Evolutionary conservation across 2,113 vertebrate genomes (phyloP), one percentile per base, ranked within the genome.

Genomic region (Gracilinanus agilis): DNA sequence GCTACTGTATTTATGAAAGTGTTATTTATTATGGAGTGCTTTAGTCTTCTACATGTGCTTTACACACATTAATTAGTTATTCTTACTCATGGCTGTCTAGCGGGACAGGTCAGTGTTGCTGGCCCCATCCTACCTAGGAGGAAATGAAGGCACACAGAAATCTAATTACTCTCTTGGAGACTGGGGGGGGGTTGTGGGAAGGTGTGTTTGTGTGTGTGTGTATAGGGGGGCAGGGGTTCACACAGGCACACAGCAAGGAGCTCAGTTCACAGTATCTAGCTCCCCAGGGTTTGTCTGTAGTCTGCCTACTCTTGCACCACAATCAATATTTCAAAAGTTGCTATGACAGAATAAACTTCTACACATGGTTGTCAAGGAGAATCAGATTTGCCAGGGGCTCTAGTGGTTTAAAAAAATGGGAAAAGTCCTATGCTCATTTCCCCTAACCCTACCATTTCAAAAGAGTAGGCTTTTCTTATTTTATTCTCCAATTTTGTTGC

Each of bases 141-240:
- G 95, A 96, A 96, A 97, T 88, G 96, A 96, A 97, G 93, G 96
- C 88, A 53, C 58, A 93, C 55, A 94, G 94, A 96, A 90, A 94
- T 96, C 89, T 96, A 96, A 97, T 95, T 94, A 96, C 94, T 96
- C 95, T 94, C 93, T 90, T 3, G 95, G 97, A 93, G 94, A 92
- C 94, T 55, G 40, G 55, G 90, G 92, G 93, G n/a, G 96, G 94
- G 94, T 27, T 90, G 83, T 83, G 67, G 67, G 67, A n/a, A 83
- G 67, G 67, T 49, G 49, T 49, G 49, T 2, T 7, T 40, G 67
- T 21, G 67, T 21, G 40, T 83, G 67, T 75, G 67, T 40, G 34
- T 40, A 16, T n/a, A 75, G 16, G 19, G 67, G 67, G 67, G 67
- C 67, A 83, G 21, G 19, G n/a, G 67, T 93, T 96, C 94, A 95